Evolutionary conservation across 2,797 vertebrate species (phyloP), one percentile per base, ranked within the genome.

Genomic region (Mastacembelus armatus): DNA sequence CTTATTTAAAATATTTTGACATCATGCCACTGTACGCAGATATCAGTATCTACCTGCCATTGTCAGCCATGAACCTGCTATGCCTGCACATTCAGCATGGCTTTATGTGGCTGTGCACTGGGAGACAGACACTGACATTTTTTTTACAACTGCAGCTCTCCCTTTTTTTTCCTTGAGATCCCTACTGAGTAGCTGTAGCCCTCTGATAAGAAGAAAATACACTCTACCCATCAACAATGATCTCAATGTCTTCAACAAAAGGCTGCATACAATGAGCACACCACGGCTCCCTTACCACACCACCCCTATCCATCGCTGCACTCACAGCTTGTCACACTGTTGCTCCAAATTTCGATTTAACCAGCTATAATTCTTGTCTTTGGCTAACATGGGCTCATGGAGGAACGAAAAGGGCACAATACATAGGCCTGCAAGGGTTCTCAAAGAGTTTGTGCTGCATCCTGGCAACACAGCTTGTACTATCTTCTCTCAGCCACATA

Each of bases 381-480:
- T 81, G 83, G 72, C 80, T 65, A 75, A 76, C 68, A 66, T 2
- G 0, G 43, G 57, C 62, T 55, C 67, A 69, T n/a, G 59, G 59
- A 85, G 70, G 78, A 77, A 74, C 65, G 77, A 81, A 79, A 76
- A 65, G 79, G 81, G 71, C 79, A 90, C 83, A 88, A 90, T 83
- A 72, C 79, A 75, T 73, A 73, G 60, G 81, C 75, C 81, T 71
- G 69, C 55, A 7, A 74, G 86, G 71, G 80, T 77, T 79, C 11
- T 35, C 61, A 43, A 56, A 78, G 63, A 78, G 78, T 85, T 74
- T 88, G 66, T 78, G 81, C 71, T 81, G 89, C 84, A 84, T 83
- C 89, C 90, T 87, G 88, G 90, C 89, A 93, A 91, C 88, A 71
- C 68, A 58, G 77, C 55, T 74, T 33, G 66, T 68, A 62, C 80